Evolutionary conservation across 2,888 invertebrate species (phyloP), one percentile per base, ranked within the genome.

Genomic region (Trissolcus japonicus): DNA sequence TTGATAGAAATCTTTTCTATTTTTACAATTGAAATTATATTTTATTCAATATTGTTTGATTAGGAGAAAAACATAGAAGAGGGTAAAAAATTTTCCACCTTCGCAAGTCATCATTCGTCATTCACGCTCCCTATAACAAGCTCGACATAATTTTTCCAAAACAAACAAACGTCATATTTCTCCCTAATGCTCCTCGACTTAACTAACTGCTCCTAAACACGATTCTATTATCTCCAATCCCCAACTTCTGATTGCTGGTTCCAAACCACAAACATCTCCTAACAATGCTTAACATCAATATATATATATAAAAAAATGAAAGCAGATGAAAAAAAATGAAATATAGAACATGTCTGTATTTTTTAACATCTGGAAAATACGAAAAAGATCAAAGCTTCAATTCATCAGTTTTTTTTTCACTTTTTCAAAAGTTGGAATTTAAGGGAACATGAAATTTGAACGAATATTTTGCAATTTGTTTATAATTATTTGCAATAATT

Each of bases 181-280:
- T 72, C 41, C 51, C 21, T 61, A 73, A 66, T 55, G 11, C 53
- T 55, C 29, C 40, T n/a, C 13, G 66, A 62, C 67, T 74, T 61
- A 74, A 66, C 61, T 74, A 62, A 35, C 35, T 35, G 35, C 43
- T 61, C 61, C 59, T 56, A 62, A 74, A 62, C 62, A 74, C 61
- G 73, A 74, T 67, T 74, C 56, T 56, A 74, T 74, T 67, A 67
- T 60, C 56, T 21, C 11, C 35, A 35, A 35, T 35, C 19, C 53
- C 29, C 35, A 48, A 41, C 21, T 46, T 48, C n/a, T 19, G 29
- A 16, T 54, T 50, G 21, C 25, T 16, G 3, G 14, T 14, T 16
- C 17, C 43, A 46, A 67, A 51, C 41, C 21, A 40, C 53, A 16
- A 68, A 68, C 29, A 60, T 68, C 53, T 60, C 62, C 57, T 62